These are phyloP conservation scores for Microcebus tavaratra DNA, from an alignment of 2,113 vertebrate species.

Conservation along the genomic window DNA sequence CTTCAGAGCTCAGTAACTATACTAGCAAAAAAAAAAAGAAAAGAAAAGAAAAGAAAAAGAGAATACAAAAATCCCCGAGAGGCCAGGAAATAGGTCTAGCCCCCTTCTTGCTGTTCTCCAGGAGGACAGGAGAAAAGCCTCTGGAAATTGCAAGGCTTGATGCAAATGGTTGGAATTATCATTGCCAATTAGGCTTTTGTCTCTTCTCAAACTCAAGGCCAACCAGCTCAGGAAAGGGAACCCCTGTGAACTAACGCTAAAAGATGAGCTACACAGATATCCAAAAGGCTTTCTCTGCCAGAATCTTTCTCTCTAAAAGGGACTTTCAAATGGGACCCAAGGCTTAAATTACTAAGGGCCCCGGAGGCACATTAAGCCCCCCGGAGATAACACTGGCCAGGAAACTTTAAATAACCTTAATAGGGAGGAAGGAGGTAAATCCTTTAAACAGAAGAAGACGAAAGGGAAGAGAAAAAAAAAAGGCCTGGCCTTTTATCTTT, in stretches of 20 bases:
- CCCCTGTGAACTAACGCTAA: not conserved
- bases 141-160: not conserved
- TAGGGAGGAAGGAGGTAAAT: slow-evolving; percentile 27
- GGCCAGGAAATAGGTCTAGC: not conserved
- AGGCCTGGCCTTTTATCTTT: slow-evolving; percentile 2
- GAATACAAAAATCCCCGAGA: not conserved
- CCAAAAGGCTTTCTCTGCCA: not conserved
- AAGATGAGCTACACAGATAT: slow-evolving; percentile 45
- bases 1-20: not conserved
- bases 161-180: slow-evolving; percentile 3
- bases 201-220: slow-evolving; percentile 6
- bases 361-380: slow-evolving; percentile 14
- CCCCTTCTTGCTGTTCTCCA: not conserved
- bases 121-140: not conserved
- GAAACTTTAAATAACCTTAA: slow-evolving; percentile 48
- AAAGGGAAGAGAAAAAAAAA: too few relatives aligned
- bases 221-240: slow-evolving; percentile 13
- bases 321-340: slow-evolving; percentile 22
- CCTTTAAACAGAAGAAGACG: not conserved
- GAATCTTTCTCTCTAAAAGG: slow-evolving; percentile 27
- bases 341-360: slow-evolving; percentile 16
- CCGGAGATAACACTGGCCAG: slow-evolving; percentile 30
- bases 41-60: too few relatives aligned
- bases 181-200: slow-evolving; percentile 39
- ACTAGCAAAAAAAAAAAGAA: not conserved